These are phyloP conservation scores for Actinemys pallida DNA, from an alignment of 2,113 vertebrate genomes.

Conservation along the genomic window DNA sequence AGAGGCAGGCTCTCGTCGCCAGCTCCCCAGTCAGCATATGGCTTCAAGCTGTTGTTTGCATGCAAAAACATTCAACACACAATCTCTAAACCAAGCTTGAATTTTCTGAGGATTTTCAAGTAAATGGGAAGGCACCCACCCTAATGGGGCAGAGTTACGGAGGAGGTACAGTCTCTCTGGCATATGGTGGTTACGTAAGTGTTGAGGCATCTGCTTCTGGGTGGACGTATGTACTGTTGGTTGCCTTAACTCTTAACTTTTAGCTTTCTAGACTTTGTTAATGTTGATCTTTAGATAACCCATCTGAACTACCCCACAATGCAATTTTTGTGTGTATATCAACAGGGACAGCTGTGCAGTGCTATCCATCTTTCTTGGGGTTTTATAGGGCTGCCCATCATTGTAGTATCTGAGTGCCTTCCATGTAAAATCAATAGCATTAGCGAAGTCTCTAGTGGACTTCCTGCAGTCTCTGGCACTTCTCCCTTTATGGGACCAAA, in stretches of 20 bases:
- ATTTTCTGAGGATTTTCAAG: neutral
- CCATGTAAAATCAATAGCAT: neutral
- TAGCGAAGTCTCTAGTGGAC: neutral
- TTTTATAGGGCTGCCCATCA: neutral
- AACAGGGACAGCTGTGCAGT: neutral
- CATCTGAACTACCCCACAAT: neutral
- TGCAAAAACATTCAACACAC: too few species aligned
- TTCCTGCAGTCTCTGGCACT: neutral
- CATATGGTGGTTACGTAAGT: fast-evolving
- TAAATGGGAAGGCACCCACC: neutral
- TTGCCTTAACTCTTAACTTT: neutral
- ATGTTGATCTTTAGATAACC: fast-evolving
- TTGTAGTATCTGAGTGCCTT: neutral
- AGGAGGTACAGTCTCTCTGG: too few species aligned
- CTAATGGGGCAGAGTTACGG: too few species aligned
- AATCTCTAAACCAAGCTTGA: neutral
- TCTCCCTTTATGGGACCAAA: neutral
- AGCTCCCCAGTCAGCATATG: neutral
- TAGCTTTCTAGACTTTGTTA: neutral
- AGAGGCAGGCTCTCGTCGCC: neutral
- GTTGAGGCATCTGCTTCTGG: neutral
- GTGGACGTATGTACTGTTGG: neutral
- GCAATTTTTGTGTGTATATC: neutral
- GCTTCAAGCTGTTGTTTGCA: neutral
- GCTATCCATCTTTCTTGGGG: neutral